Percentiles rank a stretch among this genome's conserved stretches.
These are phyloP conservation scores for Ectobius pallidus DNA, from an alignment of 2,888 invertebrate genomes.

Conservation along the genomic window DNA sequence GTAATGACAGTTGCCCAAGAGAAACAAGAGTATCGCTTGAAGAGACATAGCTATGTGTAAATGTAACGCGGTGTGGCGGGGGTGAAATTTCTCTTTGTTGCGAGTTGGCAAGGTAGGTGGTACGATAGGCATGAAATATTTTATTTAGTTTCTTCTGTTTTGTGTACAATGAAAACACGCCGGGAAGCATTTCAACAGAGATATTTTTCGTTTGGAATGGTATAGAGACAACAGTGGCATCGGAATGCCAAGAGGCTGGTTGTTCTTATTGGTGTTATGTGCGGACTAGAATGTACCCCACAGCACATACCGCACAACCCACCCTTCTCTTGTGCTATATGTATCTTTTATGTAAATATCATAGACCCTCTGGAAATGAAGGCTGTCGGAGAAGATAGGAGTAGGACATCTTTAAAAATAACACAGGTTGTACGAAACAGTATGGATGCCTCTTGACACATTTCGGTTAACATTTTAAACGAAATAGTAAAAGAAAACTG, in stretches of 20 bases:
- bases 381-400: not conserved
- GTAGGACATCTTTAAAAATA: too few relatives aligned
- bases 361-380: not conserved
- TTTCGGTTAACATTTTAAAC: too few relatives aligned
- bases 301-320: conserved; percentile 3
- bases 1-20: too few relatives aligned
- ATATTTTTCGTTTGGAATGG: not conserved
- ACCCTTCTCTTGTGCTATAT: not conserved
- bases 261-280: not conserved
- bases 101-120: not conserved
- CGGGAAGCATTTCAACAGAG: not conserved
- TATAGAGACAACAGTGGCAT: not conserved
- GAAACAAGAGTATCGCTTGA: too few relatives aligned
- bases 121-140: not conserved
- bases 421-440: too few relatives aligned
- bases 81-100: not conserved
- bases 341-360: conserved; percentile 7
- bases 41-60: too few relatives aligned
- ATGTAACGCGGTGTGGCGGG: too few relatives aligned
- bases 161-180: not conserved
- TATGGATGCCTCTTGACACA: too few relatives aligned
- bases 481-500: too few relatives aligned
- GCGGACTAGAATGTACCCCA: not conserved
- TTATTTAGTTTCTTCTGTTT: not conserved
- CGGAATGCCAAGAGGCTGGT: not conserved